Conservation (phyloP, 2,797 vertebrate species). For the Alauda arvensis region DNA sequence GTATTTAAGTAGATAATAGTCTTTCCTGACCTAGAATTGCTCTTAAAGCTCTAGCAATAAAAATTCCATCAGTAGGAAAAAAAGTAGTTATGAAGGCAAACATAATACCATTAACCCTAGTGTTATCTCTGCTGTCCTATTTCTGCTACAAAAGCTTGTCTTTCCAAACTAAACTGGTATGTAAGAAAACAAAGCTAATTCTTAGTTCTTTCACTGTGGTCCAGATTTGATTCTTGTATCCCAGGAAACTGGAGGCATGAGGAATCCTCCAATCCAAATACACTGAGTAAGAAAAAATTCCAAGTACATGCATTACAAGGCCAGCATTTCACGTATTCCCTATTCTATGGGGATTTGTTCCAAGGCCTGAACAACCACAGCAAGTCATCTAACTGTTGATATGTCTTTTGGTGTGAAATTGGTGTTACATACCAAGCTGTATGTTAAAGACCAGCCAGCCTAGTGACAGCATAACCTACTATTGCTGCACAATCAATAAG, state of each 20-base stretch:
- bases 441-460: not conserved
- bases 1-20: too few species aligned
- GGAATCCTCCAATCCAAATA: not conserved
- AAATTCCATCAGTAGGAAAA: too few species aligned
- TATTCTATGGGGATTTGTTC: not conserved
- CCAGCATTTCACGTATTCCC: not conserved
- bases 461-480: not conserved
- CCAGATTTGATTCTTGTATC: not conserved
- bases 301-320: not conserved
- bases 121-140: not conserved
- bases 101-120: not conserved
- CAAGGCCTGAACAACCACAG: fast-evolving
- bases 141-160: not conserved
- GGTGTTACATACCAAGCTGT: not conserved
- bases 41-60: too few species aligned
- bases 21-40: too few species aligned
- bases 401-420: not conserved
- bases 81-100: not conserved
- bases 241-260: not conserved
- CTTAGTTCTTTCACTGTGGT: not conserved
- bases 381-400: not conserved
- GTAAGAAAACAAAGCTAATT: not conserved
- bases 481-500: not conserved
- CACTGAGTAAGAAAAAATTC: not conserved
- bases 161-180: not conserved